These are phyloP conservation scores for Luehdorfia chinensis DNA, from an alignment of 1,140 invertebrate species.

Conservation along the genomic window DNA sequence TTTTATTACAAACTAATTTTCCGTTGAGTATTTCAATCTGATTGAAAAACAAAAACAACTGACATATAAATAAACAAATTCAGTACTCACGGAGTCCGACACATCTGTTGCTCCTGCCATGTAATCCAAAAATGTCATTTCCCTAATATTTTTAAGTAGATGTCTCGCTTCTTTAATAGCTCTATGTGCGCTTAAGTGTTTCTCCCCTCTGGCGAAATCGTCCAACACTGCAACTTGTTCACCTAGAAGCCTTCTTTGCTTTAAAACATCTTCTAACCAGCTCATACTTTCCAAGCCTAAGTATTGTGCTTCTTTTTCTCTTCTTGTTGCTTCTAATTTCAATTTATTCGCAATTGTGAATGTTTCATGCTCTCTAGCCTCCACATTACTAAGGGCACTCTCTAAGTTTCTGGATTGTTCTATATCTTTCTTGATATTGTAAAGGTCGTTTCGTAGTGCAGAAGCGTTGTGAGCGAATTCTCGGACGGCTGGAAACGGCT, in stretches of 20 bases:
- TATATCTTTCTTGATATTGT: slow-evolving; percentile 27
- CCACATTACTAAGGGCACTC: slow-evolving; percentile 31
- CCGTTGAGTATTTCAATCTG: too few relatives aligned
- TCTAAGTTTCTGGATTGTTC: slow-evolving; percentile 39
- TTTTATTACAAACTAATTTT: too few relatives aligned
- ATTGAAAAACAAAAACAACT: too few relatives aligned
- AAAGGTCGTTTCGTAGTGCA: slow-evolving; percentile 32
- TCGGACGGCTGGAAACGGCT: slow-evolving; percentile 83
- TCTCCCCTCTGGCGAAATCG: slow-evolving; percentile 77
- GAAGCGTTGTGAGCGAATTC: slow-evolving; percentile 60
- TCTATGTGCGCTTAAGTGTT: slow-evolving; percentile 78
- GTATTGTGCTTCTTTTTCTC: slow-evolving; percentile 41
- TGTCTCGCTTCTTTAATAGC: slow-evolving; percentile 78
- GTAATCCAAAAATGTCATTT: slow-evolving; percentile 70
- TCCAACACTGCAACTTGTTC: slow-evolving; percentile 66
- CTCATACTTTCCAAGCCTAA: slow-evolving; percentile 63
- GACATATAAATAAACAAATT: too few relatives aligned
- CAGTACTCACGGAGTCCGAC: slow-evolving; percentile 68
- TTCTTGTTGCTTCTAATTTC: slow-evolving; percentile 41
- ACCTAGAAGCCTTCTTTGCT: slow-evolving; percentile 40
- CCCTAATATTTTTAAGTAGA: slow-evolving; percentile 78
- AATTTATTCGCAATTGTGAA: slow-evolving; percentile 46
- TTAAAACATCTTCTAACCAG: slow-evolving; percentile 53
- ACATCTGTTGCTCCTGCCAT: slow-evolving; percentile 68
- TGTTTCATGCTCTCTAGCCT: slow-evolving; percentile 42